Evolutionary conservation across 2,113 vertebrate species (phyloP).

Genomic region (Scytalopus superciliaris): DNA sequence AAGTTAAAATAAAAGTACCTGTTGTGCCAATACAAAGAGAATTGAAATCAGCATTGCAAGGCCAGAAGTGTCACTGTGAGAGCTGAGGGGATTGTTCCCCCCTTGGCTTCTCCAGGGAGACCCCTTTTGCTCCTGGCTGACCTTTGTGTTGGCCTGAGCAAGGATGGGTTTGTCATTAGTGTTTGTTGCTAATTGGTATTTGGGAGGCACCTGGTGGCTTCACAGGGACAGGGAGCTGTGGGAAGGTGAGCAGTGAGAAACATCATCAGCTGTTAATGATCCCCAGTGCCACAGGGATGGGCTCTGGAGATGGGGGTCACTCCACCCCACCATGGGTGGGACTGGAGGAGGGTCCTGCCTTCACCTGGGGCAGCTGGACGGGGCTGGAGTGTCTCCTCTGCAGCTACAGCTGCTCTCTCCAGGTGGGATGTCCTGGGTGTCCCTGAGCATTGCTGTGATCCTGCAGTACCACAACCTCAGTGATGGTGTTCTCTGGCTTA

Average conservation of each 20-base stretch:
- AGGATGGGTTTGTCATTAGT: background rate
- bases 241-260: fast-evolving
- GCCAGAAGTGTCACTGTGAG: background rate
- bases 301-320: fast-evolving
- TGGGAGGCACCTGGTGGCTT: background rate
- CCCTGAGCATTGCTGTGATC: too few species aligned
- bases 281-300: fast-evolving
- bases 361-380: fast-evolving
- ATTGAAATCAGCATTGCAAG: background rate
- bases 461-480: fast-evolving
- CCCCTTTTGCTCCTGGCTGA: fast-evolving
- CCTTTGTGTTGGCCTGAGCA: background rate
- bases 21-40: background rate
- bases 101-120: background rate
- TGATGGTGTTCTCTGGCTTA: background rate
- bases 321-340: fast-evolving
- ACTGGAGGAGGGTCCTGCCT: background rate
- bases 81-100: background rate
- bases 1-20: background rate
- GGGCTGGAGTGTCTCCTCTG: fast-evolving
- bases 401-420: fast-evolving
- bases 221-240: fast-evolving
- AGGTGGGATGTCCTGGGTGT: background rate
- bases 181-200: background rate
- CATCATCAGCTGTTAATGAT: fast-evolving